A percentile compares a stretch with the other conserved stretches of the same genome.
These are phyloP conservation scores for Sebastes minor DNA, from an alignment of 2,797 vertebrate genomes.

Conservation along the genomic window DNA sequence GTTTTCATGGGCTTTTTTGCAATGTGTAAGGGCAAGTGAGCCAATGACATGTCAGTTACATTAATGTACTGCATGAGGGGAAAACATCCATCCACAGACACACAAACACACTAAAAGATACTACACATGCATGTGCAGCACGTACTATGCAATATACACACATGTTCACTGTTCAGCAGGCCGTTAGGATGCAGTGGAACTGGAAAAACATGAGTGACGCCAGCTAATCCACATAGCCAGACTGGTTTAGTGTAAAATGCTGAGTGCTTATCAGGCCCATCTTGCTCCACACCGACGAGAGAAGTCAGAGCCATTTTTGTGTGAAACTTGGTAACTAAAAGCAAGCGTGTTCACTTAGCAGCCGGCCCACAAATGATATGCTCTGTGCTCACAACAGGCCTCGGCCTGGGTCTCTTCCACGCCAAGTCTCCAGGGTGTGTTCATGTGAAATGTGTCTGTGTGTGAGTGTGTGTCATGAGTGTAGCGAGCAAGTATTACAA, in stretches of 20 bases:
- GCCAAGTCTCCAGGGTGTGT: slow-evolving; percentile 34
- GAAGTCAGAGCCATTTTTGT: slow-evolving; percentile 43
- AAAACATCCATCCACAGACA: slow-evolving; percentile 6
- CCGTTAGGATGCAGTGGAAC: slow-evolving; percentile 61
- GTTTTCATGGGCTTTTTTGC: slow-evolving; percentile 51
- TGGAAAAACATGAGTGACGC: slow-evolving; percentile 73
- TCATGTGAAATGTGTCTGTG: slow-evolving; percentile 32
- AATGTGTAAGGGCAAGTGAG: slow-evolving; percentile 20
- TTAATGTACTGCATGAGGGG: slow-evolving; percentile 9
- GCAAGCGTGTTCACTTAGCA: slow-evolving; percentile 61
- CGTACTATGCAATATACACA: slow-evolving; percentile 7
- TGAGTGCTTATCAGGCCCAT: slow-evolving; percentile 38
- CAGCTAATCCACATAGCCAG: slow-evolving; percentile 64
- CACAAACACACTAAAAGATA: not conserved
- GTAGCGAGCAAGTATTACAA: not conserved
- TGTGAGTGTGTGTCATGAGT: not conserved
- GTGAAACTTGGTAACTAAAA: slow-evolving; percentile 46
- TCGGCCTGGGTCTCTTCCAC: slow-evolving; percentile 10
- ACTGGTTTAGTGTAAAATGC: slow-evolving; percentile 69
- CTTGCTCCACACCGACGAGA: slow-evolving; percentile 21
- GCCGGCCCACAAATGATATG: slow-evolving; percentile 50
- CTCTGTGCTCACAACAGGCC: slow-evolving; percentile 17
- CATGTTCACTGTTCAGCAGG: slow-evolving; percentile 8
- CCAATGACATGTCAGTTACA: slow-evolving; percentile 49
- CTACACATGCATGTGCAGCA: not conserved